Evolutionary conservation across 1,140 invertebrate genomes (phyloP).

Genomic region (Lepidurus couesii): DNA sequence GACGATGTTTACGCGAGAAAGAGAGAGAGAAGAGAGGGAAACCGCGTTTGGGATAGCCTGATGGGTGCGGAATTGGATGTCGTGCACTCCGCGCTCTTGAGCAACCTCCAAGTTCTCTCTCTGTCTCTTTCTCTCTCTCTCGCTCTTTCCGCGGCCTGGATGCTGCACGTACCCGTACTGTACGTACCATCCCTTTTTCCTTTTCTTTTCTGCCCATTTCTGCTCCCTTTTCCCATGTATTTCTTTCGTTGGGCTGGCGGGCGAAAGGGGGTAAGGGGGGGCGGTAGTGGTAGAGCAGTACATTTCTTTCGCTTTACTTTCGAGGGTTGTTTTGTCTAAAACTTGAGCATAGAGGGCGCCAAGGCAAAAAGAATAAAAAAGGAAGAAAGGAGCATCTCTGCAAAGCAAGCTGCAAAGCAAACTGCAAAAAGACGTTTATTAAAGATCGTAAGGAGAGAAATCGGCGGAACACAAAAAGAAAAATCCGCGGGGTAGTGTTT

Average conservation of each 20-base stretch:
- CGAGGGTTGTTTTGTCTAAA: not conserved
- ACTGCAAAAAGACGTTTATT: not conserved
- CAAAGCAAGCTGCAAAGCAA: not conserved
- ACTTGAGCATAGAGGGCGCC: not conserved
- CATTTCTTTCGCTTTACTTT: constrained; percentile 3
- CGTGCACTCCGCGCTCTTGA: not conserved
- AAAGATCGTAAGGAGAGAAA: not conserved
- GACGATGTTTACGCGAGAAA: constrained; percentile 14
- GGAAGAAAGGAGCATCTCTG: not conserved
- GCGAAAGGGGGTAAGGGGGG: not conserved
- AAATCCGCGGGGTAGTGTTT: not conserved
- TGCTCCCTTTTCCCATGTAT: not conserved
- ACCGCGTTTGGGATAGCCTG: constrained; percentile 2
- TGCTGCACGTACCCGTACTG: not conserved
- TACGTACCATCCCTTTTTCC: not conserved
- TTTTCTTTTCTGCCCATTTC: not conserved
- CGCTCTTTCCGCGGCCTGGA: not conserved
- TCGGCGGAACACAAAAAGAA: not conserved
- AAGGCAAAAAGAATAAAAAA: not conserved
- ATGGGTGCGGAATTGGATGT: not conserved
- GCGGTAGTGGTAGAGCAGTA: not conserved
- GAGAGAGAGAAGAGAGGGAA: constrained; percentile 8
- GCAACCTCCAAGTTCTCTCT: not conserved
- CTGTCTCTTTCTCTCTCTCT: too few species aligned
- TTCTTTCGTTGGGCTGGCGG: not conserved